phyloP scores from a whole-genome alignment of 1,140 invertebrate species.

The Drosophila suzukii region DNA sequence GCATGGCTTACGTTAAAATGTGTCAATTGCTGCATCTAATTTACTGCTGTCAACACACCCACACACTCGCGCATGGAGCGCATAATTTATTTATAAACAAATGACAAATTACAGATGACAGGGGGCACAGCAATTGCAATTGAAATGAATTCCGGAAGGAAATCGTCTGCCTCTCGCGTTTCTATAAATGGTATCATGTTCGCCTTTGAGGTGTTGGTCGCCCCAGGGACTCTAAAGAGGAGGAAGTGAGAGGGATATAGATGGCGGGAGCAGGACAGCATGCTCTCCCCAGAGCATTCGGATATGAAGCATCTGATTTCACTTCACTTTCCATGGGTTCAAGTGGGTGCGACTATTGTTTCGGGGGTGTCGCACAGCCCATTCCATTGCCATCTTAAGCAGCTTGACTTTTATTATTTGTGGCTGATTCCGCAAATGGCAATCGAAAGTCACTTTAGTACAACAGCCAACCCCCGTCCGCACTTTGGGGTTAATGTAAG shows the following conservation, averaged over 20 bases:
- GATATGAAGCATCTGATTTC: conserved; percentile 71
- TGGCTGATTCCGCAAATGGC: conserved; percentile 77
- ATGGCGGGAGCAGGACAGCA: conserved; percentile 1
- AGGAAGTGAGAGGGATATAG: background rate
- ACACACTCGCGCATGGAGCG: conserved; percentile 25
- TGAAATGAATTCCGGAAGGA: conserved; percentile 79
- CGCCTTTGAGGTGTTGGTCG: conserved; percentile 53
- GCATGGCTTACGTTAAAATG: conserved; percentile 74
- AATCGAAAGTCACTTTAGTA: conserved; percentile 55
- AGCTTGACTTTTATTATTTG: conserved; percentile 82
- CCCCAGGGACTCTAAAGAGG: conserved; percentile 14
- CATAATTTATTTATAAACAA: conserved; percentile 78
- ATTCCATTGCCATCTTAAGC: conserved; percentile 48
- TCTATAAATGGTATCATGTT: conserved; percentile 78
- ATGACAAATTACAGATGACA: conserved; percentile 65
- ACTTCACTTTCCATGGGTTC: conserved; percentile 12
- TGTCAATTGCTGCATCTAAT: conserved; percentile 77
- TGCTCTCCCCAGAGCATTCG: conserved; percentile 63
- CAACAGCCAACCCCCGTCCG: conserved; percentile 12
- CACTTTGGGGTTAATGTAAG: conserved; percentile 40
- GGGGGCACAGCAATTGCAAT: conserved; percentile 58
- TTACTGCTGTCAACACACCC: conserved; percentile 68
- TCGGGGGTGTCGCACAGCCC: conserved; percentile 3
- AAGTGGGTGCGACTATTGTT: conserved; percentile 13
- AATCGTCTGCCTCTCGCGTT: conserved; percentile 73